Evolutionary conservation across 2,113 vertebrate species (phyloP).

Genomic region (Dipodomys ordii): DNA sequence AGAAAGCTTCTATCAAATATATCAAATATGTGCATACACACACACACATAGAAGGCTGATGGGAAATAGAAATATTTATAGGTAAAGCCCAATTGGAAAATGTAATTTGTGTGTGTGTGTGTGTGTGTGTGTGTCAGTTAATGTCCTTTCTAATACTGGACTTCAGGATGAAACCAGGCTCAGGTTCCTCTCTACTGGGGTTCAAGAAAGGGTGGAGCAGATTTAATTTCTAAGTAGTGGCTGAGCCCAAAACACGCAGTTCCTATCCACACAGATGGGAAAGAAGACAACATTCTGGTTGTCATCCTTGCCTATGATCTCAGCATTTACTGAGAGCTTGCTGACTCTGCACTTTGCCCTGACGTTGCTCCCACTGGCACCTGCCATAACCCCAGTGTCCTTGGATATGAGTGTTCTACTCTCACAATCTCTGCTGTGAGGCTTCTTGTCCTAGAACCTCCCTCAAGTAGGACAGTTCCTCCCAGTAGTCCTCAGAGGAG

Average conservation of each 20-base stretch:
- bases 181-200: background rate
- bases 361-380: background rate
- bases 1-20: too few relatives aligned
- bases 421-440: background rate
- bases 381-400: background rate
- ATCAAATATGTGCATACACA: too few relatives aligned
- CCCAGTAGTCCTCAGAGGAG: background rate
- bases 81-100: too few relatives aligned
- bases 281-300: background rate
- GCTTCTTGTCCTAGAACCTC: background rate
- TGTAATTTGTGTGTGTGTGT: too few relatives aligned
- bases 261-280: background rate
- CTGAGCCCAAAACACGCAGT: background rate
- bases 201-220: background rate
- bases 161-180: background rate
- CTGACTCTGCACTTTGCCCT: background rate
- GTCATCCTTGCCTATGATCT: too few relatives aligned
- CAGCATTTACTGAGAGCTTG: background rate
- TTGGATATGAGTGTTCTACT: background rate
- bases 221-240: background rate
- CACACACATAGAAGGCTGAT: too few relatives aligned
- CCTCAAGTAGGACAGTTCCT: background rate
- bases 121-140: background rate
- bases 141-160: background rate
- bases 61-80: too few relatives aligned